Percentiles rank a stretch among this genome's conserved stretches.
phyloP scores from a whole-genome alignment of 2,113 vertebrate genomes.

The Bolborhynchus lineola region DNA sequence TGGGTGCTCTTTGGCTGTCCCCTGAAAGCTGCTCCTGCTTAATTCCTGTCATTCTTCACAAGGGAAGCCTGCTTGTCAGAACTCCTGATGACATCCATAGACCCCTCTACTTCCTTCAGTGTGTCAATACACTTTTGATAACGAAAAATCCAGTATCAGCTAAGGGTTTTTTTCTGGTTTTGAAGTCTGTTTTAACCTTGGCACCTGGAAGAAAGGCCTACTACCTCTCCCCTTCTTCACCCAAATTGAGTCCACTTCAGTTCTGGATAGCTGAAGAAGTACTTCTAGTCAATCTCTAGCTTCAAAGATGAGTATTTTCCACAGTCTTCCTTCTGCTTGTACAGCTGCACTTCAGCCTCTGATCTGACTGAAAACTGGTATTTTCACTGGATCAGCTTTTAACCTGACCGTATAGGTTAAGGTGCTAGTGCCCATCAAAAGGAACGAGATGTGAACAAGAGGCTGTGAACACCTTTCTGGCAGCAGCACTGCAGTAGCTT shows the following conservation, averaged over 20 bases:
- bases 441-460: neutral
- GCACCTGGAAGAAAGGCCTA: neutral
- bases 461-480: neutral
- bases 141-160: neutral
- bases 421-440: neutral
- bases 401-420: neutral
- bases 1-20: neutral
- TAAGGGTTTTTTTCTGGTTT: neutral
- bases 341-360: neutral
- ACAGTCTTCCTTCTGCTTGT: neutral
- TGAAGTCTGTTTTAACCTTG: neutral
- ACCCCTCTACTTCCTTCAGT: neutral
- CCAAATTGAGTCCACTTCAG: neutral
- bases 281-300: neutral
- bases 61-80: neutral
- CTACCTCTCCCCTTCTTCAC: neutral
- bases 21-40: neutral
- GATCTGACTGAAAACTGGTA: neutral
- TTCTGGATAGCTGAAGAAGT: neutral
- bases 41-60: neutral
- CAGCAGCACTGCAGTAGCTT: neutral
- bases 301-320: neutral
- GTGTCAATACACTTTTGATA: neutral
- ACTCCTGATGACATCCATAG: accelerated
- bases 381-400: neutral